These are phyloP conservation scores for Drepana arcuata DNA, from an alignment of 1,140 invertebrate species.

Conservation along the genomic window DNA sequence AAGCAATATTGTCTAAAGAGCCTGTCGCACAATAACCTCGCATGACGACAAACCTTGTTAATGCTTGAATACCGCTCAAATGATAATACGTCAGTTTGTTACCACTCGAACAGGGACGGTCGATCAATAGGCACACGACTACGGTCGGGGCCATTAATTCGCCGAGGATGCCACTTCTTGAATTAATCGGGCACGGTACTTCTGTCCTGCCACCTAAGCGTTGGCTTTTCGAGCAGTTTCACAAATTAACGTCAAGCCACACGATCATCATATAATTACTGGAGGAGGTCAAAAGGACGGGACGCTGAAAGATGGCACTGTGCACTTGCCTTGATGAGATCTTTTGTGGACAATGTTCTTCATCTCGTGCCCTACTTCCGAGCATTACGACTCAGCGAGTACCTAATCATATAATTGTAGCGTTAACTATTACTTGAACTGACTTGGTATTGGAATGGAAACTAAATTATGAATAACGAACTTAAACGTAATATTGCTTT, in stretches of 20 bases:
- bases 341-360: background rate
- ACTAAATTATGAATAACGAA: background rate
- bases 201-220: slow-evolving; percentile 35
- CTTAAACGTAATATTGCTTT: background rate
- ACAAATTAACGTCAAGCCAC: slow-evolving; percentile 52
- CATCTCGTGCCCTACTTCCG: background rate
- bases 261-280: slow-evolving; percentile 40
- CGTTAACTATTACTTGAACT: background rate
- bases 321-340: background rate
- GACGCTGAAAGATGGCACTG: background rate
- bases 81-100: too few relatives aligned
- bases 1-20: too few relatives aligned
- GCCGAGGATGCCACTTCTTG: slow-evolving; percentile 45
- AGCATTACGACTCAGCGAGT: too few relatives aligned
- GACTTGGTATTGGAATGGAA: background rate
- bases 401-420: too few relatives aligned
- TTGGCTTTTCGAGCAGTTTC: slow-evolving; percentile 52
- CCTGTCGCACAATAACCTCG: too few relatives aligned
- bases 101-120: slow-evolving; percentile 6
- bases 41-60: too few relatives aligned
- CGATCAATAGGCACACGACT: slow-evolving; percentile 47
- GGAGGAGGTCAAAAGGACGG: slow-evolving; percentile 12
- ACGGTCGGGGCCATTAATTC: slow-evolving; percentile 44
- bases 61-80: too few relatives aligned
- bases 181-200: slow-evolving; percentile 50